A percentile compares a stretch with the other conserved stretches of the same genome.
Conservation (phyloP, 2,113 vertebrate species). For the Synodontis membranacea region DNA sequence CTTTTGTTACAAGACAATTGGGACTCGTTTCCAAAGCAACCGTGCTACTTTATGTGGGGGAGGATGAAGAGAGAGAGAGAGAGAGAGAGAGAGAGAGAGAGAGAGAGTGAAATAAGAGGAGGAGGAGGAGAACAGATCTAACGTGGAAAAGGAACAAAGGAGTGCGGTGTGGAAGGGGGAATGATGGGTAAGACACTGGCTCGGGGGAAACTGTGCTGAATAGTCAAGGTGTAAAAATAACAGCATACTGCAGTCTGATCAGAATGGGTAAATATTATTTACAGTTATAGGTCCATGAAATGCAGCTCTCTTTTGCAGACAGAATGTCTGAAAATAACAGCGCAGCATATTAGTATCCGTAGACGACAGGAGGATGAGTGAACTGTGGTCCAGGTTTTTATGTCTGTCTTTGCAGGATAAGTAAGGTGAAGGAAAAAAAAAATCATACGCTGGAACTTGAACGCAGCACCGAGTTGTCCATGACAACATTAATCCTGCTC, state of each 20-base stretch:
- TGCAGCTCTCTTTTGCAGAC: not conserved
- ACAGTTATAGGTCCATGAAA: not conserved
- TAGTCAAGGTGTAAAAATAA: constrained; percentile 8
- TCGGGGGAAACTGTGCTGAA: constrained; percentile 49
- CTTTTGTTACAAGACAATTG: constrained; percentile 78
- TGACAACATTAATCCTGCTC: constrained; percentile 61
- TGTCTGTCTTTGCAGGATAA: not conserved
- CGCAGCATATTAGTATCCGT: too few species aligned
- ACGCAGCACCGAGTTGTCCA: not conserved
- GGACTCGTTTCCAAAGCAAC: constrained; percentile 75
- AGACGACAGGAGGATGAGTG: not conserved
- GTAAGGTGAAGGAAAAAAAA: not conserved
- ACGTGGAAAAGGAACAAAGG: constrained; percentile 35
- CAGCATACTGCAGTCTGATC: not conserved
- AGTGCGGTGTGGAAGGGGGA: constrained; percentile 38
- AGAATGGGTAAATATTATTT: not conserved
- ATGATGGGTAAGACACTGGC: constrained; percentile 60
- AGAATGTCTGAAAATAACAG: not conserved
- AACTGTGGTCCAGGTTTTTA: not conserved
- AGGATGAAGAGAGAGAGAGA: constrained; percentile 21
- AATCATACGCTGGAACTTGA: not conserved
- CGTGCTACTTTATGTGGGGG: constrained; percentile 65
- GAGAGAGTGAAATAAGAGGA: constrained; percentile 24
- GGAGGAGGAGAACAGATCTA: constrained; percentile 30
- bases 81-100: constrained; percentile 62